These are phyloP conservation scores for Lasioglossum figueresi DNA, from an alignment of 2,888 invertebrate species.

Conservation along the genomic window DNA sequence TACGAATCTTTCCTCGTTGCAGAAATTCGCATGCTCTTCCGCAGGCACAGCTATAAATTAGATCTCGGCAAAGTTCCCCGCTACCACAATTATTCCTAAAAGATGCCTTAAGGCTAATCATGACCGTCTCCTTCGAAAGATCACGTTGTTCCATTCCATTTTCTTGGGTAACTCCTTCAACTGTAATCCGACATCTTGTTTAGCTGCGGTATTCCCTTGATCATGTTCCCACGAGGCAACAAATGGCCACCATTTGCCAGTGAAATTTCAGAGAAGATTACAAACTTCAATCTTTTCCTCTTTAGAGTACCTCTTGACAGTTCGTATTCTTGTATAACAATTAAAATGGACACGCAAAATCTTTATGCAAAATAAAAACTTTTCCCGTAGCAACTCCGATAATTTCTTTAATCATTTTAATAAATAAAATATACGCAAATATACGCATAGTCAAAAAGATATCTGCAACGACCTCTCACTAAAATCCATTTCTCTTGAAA, in stretches of 20 bases:
- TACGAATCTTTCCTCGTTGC: not conserved
- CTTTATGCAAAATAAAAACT: too few relatives aligned
- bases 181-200: not conserved
- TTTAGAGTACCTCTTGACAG: not conserved
- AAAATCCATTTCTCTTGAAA: not conserved
- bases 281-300: not conserved
- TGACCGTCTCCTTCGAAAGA: not conserved
- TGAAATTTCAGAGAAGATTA: not conserved
- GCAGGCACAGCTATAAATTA: not conserved
- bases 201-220: not conserved
- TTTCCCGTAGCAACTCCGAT: too few relatives aligned
- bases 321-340: too few relatives aligned
- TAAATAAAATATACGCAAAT: too few relatives aligned
- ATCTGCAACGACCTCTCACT: too few relatives aligned
- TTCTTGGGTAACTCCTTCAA: not conserved
- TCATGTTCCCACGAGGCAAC: not conserved
- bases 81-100: not conserved
- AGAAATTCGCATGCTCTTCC: not conserved
- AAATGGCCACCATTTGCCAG: not conserved
- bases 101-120: constrained; percentile 3
- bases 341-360: not conserved
- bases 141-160: not conserved
- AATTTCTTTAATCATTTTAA: too few relatives aligned
- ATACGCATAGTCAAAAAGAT: too few relatives aligned
- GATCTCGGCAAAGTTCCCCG: not conserved